Evolutionary conservation across 2,888 invertebrate species (phyloP).

Genomic region (Ophion ventricosus): DNA sequence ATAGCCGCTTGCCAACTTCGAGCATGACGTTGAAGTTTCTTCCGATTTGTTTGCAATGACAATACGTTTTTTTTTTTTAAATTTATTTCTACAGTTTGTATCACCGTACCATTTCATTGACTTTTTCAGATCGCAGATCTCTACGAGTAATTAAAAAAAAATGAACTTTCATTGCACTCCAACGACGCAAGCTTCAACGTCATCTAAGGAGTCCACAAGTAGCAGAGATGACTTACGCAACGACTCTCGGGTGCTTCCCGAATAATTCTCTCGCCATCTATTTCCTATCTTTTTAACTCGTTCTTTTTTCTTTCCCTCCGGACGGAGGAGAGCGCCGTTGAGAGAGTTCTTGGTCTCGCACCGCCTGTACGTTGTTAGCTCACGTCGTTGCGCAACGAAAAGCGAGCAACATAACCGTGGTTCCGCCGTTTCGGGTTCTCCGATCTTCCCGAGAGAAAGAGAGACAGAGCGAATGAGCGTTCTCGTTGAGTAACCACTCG

Average conservation of each 20-base stretch:
- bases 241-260: background rate
- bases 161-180: background rate
- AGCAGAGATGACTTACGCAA: background rate
- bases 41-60: background rate
- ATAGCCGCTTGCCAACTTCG: background rate
- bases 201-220: background rate
- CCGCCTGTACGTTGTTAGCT: background rate
- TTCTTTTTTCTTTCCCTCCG: constrained; percentile 22
- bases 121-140: background rate
- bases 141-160: background rate
- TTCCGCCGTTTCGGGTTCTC: constrained; percentile 20
- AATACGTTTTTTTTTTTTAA: background rate
- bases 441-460: constrained; percentile 39
- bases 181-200: background rate
- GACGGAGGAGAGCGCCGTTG: constrained; percentile 68
- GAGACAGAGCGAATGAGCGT: background rate
- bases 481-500: constrained; percentile 70
- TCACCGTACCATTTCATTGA: background rate
- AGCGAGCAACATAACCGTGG: constrained; percentile 49
- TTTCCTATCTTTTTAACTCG: background rate
- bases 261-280: constrained; percentile 11
- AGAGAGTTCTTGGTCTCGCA: constrained; percentile 30
- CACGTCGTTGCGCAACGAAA: constrained; percentile 48
- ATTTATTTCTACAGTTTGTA: background rate
- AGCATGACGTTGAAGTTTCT: background rate